These are phyloP conservation scores for Chloebia gouldiae DNA, from an alignment of 2,113 vertebrate species.

Conservation along the genomic window DNA sequence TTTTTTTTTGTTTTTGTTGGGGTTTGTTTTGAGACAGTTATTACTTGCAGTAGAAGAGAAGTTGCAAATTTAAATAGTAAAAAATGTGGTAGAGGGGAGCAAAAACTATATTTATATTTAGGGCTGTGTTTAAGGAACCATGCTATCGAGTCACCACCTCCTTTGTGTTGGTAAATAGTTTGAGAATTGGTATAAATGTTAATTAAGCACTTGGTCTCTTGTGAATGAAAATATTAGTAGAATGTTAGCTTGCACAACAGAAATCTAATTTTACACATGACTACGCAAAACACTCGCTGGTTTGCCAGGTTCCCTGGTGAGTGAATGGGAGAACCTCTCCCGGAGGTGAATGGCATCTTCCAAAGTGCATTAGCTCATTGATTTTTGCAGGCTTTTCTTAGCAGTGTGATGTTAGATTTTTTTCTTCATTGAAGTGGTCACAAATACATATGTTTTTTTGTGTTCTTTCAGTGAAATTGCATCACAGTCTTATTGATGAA, in stretches of 20 bases:
- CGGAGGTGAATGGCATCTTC: neutral
- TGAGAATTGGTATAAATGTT: conserved; percentile 20
- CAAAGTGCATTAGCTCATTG: neutral
- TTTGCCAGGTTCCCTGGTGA: neutral
- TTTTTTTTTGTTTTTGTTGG: neutral
- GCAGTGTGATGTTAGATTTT: neutral
- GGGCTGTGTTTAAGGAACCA: neutral
- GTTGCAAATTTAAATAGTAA: neutral
- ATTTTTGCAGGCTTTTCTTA: neutral
- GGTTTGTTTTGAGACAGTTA: neutral
- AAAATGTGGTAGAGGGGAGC: neutral
- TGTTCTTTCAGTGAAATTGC: neutral
- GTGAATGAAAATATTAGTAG: conserved; percentile 59
- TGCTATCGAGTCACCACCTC: neutral
- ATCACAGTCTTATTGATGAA: neutral
- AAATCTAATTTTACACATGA: conserved; percentile 49
- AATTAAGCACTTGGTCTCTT: conserved; percentile 39
- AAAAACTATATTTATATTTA: neutral
- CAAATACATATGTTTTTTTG: neutral
- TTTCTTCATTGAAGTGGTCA: neutral
- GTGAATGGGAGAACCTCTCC: conserved; percentile 3
- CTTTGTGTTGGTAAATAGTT: conserved; percentile 45
- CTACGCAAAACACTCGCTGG: neutral
- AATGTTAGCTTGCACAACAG: conserved; percentile 12
- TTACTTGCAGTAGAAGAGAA: neutral